Evolutionary conservation across 2,113 vertebrate genomes (phyloP), one percentile per base, ranked within the genome.

Genomic region (Piaya cayana): DNA sequence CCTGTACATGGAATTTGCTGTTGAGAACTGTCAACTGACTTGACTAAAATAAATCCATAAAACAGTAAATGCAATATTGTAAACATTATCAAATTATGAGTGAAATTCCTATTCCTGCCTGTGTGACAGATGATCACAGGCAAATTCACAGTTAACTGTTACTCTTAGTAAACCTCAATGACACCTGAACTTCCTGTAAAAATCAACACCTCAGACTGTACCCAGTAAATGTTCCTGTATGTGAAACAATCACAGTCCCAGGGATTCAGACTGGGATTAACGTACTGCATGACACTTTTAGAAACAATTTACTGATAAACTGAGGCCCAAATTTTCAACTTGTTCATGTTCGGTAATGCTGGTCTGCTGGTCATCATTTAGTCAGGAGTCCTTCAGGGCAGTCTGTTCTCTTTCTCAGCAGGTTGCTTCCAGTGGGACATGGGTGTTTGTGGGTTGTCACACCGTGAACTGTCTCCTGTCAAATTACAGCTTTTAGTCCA

Each of bases 291-390:
- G 42, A 63, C 39, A 82, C 4, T 42, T 71, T n/a, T 65, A 52
- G 78, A 92, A 96, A 89, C 1, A 91, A 59, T 37, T 78, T 80
- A 91, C 55, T 82, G 14, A 81, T 53, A 92, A 92, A 69, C 25
- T 39, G 29, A 14, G 18, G 55, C n/a, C 43, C 27, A 43, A 81
- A 77, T 23, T 8, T 47, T 47, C 47, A 47, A 47, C 47, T 21
- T 47, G 19, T 93, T 95, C 49, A 7, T 32, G 9, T 55, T 55
- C 37, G 32, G 14, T 15, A 42, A 42, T 0, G 4, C 17, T 50
- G 45, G 37, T 91, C 75, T 82, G 37, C 43, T 68, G 43, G 36
- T 67, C 34, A 39, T 79, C 55, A 36, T 75, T 92, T 77, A 55
- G 27, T 84, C 56, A 87, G 65, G 64, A 96, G 65, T n/a, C 27